Conservation (phyloP, 1,140 invertebrate genomes). For the Drosophila tropicalis region DNA sequence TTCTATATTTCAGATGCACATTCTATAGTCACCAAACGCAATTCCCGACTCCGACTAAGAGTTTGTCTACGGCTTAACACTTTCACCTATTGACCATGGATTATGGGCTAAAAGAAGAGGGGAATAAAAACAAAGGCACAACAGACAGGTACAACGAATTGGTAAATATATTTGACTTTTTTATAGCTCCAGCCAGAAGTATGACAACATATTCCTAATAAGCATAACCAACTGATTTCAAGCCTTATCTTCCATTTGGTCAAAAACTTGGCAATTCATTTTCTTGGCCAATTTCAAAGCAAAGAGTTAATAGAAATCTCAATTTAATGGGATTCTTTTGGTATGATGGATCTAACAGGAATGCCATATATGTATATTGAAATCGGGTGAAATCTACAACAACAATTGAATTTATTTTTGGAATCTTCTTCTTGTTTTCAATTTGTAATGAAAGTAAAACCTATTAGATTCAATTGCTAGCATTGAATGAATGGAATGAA, state of each 20-base stretch:
- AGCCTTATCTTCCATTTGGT: too few species aligned
- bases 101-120: constrained; percentile 1
- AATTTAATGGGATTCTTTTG: too few species aligned
- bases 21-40: not conserved
- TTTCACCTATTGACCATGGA: constrained; percentile 57
- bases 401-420: constrained; percentile 42
- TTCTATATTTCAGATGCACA: constrained; percentile 20
- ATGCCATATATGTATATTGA: not conserved
- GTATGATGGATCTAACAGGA: too few species aligned
- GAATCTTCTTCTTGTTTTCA: constrained; percentile 28
- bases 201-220: too few species aligned
- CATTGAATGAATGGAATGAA: constrained; percentile 36
- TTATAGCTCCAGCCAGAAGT: too few species aligned
- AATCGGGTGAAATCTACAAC: constrained; percentile 57
- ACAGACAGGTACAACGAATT: too few species aligned
- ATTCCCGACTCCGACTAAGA: constrained; percentile 19
- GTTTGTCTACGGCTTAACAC: constrained; percentile 62
- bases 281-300: too few species aligned
- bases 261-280: too few species aligned
- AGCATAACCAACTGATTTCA: too few species aligned
- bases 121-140: not conserved
- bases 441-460: constrained; percentile 76
- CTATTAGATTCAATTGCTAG: constrained; percentile 63
- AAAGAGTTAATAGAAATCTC: too few species aligned
- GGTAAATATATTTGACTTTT: too few species aligned